phyloP scores from a whole-genome alignment of 2,113 vertebrate genomes.

The Datnioides undecimradiatus region DNA sequence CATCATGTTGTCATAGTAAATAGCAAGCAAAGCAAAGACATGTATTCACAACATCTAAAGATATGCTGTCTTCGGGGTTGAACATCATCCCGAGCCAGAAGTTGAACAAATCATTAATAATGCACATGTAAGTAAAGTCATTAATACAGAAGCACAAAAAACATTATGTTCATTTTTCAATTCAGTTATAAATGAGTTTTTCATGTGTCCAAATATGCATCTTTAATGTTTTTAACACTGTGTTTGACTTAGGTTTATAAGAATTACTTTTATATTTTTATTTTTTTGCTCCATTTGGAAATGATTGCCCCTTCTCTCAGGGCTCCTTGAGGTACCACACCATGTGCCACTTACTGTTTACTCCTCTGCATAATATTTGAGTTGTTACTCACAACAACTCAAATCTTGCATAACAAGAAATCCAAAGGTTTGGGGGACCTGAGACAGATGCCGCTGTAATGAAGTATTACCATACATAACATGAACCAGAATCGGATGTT shows the following conservation, averaged over 20 bases:
- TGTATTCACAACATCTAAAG: constrained; percentile 23
- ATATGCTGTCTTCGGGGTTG: background rate
- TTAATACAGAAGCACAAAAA: background rate
- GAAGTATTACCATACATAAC: background rate
- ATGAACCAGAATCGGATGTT: background rate
- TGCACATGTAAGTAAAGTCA: background rate
- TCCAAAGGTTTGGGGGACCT: background rate
- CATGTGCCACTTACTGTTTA: background rate
- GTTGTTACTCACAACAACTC: background rate
- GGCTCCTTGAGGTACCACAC: background rate
- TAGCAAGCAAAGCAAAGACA: constrained; percentile 9
- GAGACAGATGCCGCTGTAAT: background rate
- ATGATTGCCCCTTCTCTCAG: background rate
- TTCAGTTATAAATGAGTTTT: background rate
- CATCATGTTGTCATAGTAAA: constrained; percentile 48
- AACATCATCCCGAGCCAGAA: background rate
- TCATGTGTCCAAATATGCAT: background rate
- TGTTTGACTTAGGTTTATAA: background rate
- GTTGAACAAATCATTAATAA: background rate
- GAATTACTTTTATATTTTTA: background rate
- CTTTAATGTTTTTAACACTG: background rate
- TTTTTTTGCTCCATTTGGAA: background rate
- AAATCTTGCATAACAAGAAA: background rate
- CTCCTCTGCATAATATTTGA: background rate
- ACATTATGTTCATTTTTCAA: too few species aligned